Conservation (phyloP, 35 echinoderm and acorn worm genomes). For the Patiria miniata region DNA sequence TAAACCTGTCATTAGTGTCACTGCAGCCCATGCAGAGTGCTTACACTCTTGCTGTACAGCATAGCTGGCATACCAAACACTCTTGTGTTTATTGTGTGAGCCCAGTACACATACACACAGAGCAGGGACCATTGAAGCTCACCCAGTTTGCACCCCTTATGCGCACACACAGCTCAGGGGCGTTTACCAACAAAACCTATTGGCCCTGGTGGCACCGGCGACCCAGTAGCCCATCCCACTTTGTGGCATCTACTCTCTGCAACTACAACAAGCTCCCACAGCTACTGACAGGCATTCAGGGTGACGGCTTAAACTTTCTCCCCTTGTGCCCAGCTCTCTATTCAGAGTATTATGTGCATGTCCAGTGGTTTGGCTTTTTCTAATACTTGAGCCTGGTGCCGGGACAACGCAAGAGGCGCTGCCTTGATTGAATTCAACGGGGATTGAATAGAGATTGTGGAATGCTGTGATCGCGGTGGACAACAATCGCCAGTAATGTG, state of each 20-base stretch:
- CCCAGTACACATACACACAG: no score
- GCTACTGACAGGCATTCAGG: no score
- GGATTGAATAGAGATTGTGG: slow-evolving; percentile 2
- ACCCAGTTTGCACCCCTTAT: neutral
- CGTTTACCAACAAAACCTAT: slow-evolving; percentile 17
- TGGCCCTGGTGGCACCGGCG: neutral
- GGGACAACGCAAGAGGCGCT: neutral
- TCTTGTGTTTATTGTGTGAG: slow-evolving; percentile 3
- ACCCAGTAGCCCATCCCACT: neutral
- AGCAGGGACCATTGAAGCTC: no score
- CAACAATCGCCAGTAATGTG: neutral
- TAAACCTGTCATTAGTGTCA: slow-evolving; percentile 3
- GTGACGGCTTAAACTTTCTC: no score
- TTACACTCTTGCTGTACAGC: neutral
- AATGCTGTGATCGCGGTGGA: neutral
- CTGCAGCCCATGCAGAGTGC: neutral
- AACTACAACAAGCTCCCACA: no score
- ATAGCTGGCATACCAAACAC: neutral
- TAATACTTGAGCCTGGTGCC: neutral
- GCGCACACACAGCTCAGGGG: neutral
- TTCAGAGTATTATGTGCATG: neutral
- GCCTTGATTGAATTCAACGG: neutral
- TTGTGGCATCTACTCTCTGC: neutral
- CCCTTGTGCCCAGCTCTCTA: no score
- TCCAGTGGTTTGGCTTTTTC: neutral